A percentile compares a stretch with the other conserved stretches of the same genome.
phyloP scores from a whole-genome alignment of 2,888 invertebrate species.

The Sepioteuthis lessoniana region DNA sequence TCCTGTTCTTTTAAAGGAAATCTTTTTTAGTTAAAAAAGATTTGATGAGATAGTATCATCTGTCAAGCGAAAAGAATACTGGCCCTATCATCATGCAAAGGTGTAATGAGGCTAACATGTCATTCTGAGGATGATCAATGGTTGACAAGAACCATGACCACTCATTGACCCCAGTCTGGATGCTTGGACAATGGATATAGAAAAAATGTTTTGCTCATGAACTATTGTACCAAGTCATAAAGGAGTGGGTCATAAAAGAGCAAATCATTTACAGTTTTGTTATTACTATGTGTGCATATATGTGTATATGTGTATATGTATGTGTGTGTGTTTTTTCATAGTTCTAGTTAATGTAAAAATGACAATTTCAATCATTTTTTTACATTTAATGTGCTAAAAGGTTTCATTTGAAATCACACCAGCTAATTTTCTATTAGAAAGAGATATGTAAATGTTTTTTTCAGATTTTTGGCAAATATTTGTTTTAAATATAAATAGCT shows the following conservation, averaged over 20 bases:
- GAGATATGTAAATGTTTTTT: no score
- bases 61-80: background rate
- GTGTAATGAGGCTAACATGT: no score
- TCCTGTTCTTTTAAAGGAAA: background rate
- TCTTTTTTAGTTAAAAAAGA: background rate
- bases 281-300: background rate
- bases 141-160: background rate
- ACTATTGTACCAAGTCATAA: background rate
- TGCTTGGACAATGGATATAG: background rate
- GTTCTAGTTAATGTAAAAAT: no score
- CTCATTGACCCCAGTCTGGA: background rate
- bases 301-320: no score
- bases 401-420: no score
- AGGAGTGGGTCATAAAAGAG: background rate
- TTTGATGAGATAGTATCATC: background rate
- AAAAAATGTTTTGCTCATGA: background rate
- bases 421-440: no score
- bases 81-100: no score
- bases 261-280: background rate
- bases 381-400: no score
- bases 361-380: no score
- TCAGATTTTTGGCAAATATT: no score
- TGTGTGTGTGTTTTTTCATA: no score
- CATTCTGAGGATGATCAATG: background rate
- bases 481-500: no score